A percentile compares a stretch with the other conserved stretches of the same genome.
Conservation (phyloP, 2,797 vertebrate genomes). For the Leptatherina wallacei region DNA sequence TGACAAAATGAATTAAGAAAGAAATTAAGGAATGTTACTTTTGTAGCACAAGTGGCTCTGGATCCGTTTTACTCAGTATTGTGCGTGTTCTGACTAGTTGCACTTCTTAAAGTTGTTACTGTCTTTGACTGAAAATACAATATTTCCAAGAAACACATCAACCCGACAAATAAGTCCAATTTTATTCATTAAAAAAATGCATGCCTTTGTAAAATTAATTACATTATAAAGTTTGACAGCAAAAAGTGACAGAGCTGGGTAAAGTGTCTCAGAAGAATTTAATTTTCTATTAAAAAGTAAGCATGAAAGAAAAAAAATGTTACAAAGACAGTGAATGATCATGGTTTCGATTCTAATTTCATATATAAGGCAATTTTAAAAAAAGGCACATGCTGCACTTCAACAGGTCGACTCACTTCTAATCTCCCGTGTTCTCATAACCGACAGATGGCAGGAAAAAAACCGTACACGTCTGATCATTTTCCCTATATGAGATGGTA, state of each 20-base stretch:
- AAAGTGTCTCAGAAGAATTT: conserved; percentile 47
- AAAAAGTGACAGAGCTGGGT: conserved; percentile 52
- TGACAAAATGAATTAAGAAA: not conserved
- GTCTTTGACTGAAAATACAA: not conserved
- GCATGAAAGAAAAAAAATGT: conserved; percentile 18
- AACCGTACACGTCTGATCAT: conserved; percentile 13
- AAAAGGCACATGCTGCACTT: conserved; percentile 77
- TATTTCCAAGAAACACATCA: not conserved
- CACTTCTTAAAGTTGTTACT: not conserved
- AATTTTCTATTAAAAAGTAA: conserved; percentile 44
- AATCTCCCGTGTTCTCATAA: not conserved
- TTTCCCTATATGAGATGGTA: conserved; percentile 28
- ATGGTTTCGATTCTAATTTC: conserved; percentile 37
- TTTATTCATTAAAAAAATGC: conserved; percentile 81
- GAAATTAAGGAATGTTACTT: too few relatives aligned
- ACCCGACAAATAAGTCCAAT: conserved; percentile 48
- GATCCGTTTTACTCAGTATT: not conserved
- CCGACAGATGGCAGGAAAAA: conserved; percentile 1
- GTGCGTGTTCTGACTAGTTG: not conserved
- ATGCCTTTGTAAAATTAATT: conserved; percentile 64
- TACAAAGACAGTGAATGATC: conserved; percentile 17
- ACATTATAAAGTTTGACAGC: conserved; percentile 65
- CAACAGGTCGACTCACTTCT: not conserved
- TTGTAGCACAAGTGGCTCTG: not conserved
- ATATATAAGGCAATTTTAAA: conserved; percentile 68